phyloP scores from a whole-genome alignment of 2,888 invertebrate genomes.

The Temnothorax ravouxi region DNA sequence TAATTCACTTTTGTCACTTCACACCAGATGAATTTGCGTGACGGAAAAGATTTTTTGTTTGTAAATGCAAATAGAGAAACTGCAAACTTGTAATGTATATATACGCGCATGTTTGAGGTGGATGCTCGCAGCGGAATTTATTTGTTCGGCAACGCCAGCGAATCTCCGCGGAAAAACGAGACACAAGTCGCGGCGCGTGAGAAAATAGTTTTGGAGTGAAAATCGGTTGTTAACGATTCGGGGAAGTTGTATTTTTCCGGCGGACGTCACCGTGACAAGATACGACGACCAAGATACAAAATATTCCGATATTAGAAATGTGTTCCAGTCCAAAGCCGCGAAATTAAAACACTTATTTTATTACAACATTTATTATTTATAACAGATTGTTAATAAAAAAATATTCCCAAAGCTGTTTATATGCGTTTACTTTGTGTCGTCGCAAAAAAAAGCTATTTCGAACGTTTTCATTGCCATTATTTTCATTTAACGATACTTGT shows the following conservation, averaged over 20 bases:
- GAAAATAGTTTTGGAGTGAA: constrained; percentile 46
- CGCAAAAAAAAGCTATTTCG: not conserved
- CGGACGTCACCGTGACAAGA: not conserved
- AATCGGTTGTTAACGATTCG: constrained; percentile 45
- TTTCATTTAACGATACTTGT: not conserved
- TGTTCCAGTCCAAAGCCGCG: not conserved
- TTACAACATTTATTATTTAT: not conserved
- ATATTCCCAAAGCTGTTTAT: not conserved
- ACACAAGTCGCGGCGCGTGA: constrained; percentile 29
- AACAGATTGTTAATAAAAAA: not conserved
- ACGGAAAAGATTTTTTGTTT: constrained; percentile 19
- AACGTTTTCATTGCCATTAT: not conserved
- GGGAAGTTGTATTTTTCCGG: not conserved
- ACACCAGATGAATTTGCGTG: not conserved
- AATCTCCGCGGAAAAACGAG: constrained; percentile 42
- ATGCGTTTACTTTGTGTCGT: not conserved
- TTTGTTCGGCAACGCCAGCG: constrained; percentile 43
- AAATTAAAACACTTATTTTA: not conserved
- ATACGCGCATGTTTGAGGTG: constrained; percentile 29
- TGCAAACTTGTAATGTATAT: not conserved
- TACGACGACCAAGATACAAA: not conserved
- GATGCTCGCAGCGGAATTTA: constrained; percentile 50
- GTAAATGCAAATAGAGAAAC: constrained; percentile 45
- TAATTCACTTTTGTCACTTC: not conserved
- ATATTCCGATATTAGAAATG: constrained; percentile 3